Evolutionary conservation across 35 echinoderm and acorn worm species (phyloP).

Genomic region (Stichopus chloronotus): DNA sequence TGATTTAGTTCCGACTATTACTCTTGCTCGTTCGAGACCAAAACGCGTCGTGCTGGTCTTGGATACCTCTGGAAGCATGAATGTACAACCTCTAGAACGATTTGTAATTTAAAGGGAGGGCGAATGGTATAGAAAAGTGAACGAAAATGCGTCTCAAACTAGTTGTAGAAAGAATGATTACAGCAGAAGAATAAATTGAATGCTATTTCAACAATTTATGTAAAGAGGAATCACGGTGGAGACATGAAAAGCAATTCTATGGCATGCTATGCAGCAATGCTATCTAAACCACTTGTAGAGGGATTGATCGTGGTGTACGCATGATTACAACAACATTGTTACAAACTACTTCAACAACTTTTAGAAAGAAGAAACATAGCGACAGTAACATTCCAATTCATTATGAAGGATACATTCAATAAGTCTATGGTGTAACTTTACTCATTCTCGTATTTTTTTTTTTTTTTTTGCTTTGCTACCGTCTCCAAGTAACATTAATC

Average conservation of each 20-base stretch:
- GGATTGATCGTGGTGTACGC: no score
- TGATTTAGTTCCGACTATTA: background rate
- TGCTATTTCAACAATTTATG: background rate
- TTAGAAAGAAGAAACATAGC: no score
- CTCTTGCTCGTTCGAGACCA: slow-evolving; percentile 4
- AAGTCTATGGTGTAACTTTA: no score
- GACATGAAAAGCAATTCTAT: background rate
- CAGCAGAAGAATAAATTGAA: background rate
- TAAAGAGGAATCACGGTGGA: background rate
- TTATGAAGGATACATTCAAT: no score
- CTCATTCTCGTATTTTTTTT: no score
- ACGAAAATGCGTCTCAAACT: background rate
- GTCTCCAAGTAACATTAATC: no score
- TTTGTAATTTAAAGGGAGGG: background rate
- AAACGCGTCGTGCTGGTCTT: slow-evolving; percentile 70
- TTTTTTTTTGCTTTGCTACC: no score
- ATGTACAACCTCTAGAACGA: background rate
- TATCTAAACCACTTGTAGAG: no score
- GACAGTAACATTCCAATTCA: no score
- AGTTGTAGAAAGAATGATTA: background rate
- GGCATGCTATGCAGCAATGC: no score
- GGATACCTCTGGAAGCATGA: slow-evolving; percentile 81
- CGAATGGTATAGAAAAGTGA: background rate
- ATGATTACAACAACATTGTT: no score
- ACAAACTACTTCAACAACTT: no score